These are phyloP conservation scores for Origma solitaria DNA, from an alignment of 2,113 vertebrate species.

Conservation along the genomic window DNA sequence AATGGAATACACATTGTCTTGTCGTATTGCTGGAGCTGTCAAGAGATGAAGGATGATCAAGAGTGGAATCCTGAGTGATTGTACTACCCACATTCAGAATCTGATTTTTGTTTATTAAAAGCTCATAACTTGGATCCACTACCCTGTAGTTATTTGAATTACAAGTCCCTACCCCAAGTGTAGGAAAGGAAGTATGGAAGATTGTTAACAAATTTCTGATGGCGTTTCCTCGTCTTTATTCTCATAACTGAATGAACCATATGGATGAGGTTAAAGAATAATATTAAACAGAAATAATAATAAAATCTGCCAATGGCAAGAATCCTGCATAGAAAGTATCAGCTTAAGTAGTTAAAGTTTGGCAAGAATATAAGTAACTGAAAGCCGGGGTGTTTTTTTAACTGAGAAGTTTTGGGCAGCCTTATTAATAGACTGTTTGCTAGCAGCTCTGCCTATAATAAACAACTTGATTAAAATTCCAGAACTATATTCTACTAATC, in stretches of 20 bases:
- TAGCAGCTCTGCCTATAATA: conserved; percentile 23
- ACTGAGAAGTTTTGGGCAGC: neutral
- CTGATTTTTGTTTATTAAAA: neutral
- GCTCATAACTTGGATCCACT: neutral
- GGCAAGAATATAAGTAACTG: neutral
- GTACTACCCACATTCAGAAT: neutral
- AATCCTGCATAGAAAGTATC: neutral
- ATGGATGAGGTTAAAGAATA: conserved; percentile 6
- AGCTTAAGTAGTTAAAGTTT: neutral
- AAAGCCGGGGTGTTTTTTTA: neutral
- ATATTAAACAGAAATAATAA: conserved; percentile 25
- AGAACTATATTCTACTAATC: conserved; percentile 28
- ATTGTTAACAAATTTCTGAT: neutral
- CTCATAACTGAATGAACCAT: neutral
- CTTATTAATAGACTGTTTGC: conserved; percentile 26
- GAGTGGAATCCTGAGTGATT: neutral
- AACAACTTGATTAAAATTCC: conserved; percentile 50
- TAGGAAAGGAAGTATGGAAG: neutral
- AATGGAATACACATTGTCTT: neutral
- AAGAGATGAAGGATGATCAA: neutral
- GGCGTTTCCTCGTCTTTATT: neutral
- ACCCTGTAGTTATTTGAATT: neutral
- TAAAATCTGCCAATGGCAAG: neutral
- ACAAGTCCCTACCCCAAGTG: neutral
- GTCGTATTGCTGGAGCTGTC: conserved; percentile 9